Base-by-base conservation (phyloP, 2,888 invertebrate species). In the Andrena praecox region DNA sequence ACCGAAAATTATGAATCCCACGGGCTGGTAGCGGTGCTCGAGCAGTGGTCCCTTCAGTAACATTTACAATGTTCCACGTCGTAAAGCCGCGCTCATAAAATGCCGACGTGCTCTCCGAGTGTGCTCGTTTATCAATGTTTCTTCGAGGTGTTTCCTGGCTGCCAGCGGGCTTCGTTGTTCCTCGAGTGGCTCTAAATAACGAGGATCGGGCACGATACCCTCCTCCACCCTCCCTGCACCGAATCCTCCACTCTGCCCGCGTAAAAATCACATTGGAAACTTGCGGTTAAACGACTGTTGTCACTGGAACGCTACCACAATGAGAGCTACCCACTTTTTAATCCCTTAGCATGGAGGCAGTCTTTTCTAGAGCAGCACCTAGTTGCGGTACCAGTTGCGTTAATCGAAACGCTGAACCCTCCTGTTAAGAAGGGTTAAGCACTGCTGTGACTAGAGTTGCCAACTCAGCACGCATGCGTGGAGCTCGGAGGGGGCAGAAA, bases 1-100 rank as follows among this genome's bases (percentile, higher is more conserved):
- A 42, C 52, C 66, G 54, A 74, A 74, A 81, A 81, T 79, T 73
- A 81, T 66, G 31, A 69, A 69, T 70, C 79, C 60, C 81, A 6
- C 7, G 16, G 35, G 69, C 2, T 8, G 33, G n/a, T 8, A 24
- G 31, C 56, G 24, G 52, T 27, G 33, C 7, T 16, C 33, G 7
- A 29, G 42, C 56, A 56, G 35, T 4, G 56, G 27, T 56, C 29
- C 59, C 56, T 56, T 33, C 27, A 31, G 54, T 50, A 33, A 33
- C 70, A 33, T 70, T 79, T 76, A 74, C 77, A 70, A 52, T 66
- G 69, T 66, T 66, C 66, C 74, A 54, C 77, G 77, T 54, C 72
- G 60, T 72, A 68, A 77, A 77, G 35, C 48, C 8, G 12, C 35
- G 24, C 24, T 68, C 80, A 62, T 80, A 77, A 80, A 80, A 77